Evolutionary conservation across 2,888 invertebrate species (phyloP).

Genomic region (Lymantria monacha): DNA sequence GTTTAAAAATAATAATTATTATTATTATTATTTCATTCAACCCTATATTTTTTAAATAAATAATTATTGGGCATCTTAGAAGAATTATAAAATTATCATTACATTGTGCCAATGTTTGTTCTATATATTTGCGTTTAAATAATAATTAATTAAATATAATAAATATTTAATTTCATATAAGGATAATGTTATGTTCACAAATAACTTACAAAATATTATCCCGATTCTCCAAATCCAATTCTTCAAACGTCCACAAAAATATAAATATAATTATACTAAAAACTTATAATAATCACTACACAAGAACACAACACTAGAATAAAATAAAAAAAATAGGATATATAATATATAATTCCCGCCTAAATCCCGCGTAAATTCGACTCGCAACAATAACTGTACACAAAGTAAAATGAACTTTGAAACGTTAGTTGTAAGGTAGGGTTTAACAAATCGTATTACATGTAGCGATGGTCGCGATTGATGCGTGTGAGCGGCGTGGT

Average conservation of each 20-base stretch:
- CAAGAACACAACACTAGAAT: constrained; percentile 23
- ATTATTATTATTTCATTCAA: no score
- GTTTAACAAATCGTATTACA: constrained; percentile 24
- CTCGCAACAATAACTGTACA: neutral
- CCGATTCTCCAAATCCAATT: constrained; percentile 3
- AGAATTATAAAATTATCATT: no score
- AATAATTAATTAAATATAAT: no score
- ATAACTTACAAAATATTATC: constrained; percentile 25
- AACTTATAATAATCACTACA: constrained; percentile 34
- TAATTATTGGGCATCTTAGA: no score
- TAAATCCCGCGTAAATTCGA: constrained; percentile 12
- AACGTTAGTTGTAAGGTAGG: constrained; percentile 28
- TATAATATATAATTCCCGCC: no score
- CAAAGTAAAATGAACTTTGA: constrained; percentile 22
- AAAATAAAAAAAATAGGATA: constrained; percentile 17
- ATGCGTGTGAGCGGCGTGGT: constrained; percentile 64
- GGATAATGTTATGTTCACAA: neutral
- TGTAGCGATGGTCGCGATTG: constrained; percentile 26
- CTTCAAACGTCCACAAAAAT: constrained; percentile 13
- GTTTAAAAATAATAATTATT: no score
- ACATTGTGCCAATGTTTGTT: no score
- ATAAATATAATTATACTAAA: constrained; percentile 11
- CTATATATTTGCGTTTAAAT: no score
- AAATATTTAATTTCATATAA: neutral
- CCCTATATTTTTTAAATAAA: no score